A percentile compares a stretch with the other conserved stretches of the same genome.
phyloP scores from a whole-genome alignment of 2,888 invertebrate genomes.

The Nemotelus nigrinus region DNA sequence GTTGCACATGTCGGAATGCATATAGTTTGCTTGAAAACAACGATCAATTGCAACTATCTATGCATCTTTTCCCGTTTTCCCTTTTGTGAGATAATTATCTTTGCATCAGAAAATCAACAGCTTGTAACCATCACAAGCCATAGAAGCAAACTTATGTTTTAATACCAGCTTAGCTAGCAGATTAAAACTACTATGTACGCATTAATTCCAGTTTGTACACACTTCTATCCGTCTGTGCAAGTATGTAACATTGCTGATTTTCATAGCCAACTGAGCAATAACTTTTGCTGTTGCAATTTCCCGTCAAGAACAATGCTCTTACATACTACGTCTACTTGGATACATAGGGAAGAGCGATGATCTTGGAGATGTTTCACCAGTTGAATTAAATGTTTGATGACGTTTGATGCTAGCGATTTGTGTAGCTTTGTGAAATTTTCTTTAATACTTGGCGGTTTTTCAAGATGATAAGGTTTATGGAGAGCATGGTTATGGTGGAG shows the following conservation, averaged over 20 bases:
- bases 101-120: constrained; percentile 31
- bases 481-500: no score
- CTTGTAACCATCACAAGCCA: constrained; percentile 6
- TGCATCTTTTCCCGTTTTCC: not conserved
- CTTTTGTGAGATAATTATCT: constrained; percentile 18
- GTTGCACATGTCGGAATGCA: constrained; percentile 24
- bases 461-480: no score
- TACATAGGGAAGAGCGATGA: not conserved
- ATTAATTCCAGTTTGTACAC: no score
- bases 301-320: constrained; percentile 2
- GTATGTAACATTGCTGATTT: no score
- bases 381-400: constrained; percentile 6
- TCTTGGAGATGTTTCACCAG: constrained; percentile 10
- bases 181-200: no score
- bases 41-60: not conserved
- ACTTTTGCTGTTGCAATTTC: constrained; percentile 21
- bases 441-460: no score
- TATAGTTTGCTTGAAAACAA: constrained; percentile 8
- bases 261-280: not conserved
- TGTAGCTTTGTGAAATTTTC: no score
- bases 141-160: not conserved
- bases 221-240: no score
- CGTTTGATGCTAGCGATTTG: no score
- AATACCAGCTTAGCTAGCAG: not conserved
- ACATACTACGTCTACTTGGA: not conserved